phyloP scores from a whole-genome alignment of 2,113 vertebrate species.

The Chaetodon auriga region DNA sequence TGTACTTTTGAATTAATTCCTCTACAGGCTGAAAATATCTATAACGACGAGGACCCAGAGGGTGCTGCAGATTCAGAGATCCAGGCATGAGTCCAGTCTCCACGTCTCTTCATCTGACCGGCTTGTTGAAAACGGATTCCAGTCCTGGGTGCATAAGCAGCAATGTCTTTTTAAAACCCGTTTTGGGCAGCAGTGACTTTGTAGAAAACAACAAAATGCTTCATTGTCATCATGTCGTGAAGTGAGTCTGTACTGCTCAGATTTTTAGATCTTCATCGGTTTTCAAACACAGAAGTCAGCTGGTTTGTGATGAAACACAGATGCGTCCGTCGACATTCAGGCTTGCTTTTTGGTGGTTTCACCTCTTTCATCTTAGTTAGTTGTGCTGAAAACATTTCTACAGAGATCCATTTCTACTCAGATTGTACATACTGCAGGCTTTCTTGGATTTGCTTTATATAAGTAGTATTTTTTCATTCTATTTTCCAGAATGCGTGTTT shows the following conservation, averaged over 20 bases:
- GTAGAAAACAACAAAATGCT: conserved; percentile 43
- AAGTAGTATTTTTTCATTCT: conserved; percentile 25
- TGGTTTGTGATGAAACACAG: conserved; percentile 36
- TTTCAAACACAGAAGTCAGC: conserved; percentile 32
- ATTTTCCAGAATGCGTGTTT: conserved; percentile 54
- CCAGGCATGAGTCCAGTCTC: conserved; percentile 68
- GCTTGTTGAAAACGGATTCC: conserved; percentile 57
- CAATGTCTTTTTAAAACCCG: conserved; percentile 44
- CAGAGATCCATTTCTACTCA: conserved; percentile 61
- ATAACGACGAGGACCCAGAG: conserved; percentile 98
- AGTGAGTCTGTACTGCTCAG: conserved; percentile 40
- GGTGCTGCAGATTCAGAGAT: conserved; percentile 95
- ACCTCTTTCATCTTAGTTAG: conserved; percentile 46
- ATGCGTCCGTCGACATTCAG: conserved; percentile 20
- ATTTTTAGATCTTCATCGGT: conserved; percentile 50
- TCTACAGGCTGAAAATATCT: conserved; percentile 97
- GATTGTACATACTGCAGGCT: conserved; percentile 77
- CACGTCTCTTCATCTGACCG: conserved; percentile 40
- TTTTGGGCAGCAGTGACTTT: conserved; percentile 58
- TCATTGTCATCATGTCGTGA: conserved; percentile 41
- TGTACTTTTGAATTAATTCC: conserved; percentile 32
- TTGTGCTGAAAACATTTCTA: conserved; percentile 51
- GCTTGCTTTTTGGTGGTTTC: conserved; percentile 37
- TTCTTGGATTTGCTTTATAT: conserved; percentile 59
- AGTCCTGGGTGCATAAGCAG: conserved; percentile 28